Base-by-base conservation (phyloP, 2,113 vertebrate species). In the Cairina moschata region DNA sequence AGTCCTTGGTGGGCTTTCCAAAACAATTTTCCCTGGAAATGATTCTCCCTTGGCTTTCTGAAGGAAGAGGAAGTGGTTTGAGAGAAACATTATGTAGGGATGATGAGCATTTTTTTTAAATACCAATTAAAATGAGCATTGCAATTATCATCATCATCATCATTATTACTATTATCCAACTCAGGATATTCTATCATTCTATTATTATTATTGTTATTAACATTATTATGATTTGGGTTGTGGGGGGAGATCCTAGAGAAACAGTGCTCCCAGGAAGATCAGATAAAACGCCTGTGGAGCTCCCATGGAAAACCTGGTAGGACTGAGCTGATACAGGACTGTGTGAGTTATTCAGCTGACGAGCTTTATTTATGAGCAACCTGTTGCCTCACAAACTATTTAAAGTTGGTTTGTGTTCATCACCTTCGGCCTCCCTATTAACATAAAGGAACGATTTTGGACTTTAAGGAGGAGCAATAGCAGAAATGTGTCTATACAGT, bases 251-350 rank as follows among this genome's bases (percentile, higher is more conserved):
- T 31, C n/a, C 59, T 54, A 28, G 50, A 65, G 48, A 50, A 76
- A 58, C 18, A 12, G 20, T 20, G 17, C 54, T 25, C 63, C 23
- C 38, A 55, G n/a, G n/a, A 59, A 52, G 29, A 26, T 50, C 54
- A 83, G 52, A 29, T 1, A 56, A 38, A 38, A 55, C 44, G 50
- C 2, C 1, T 62, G 36, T 50, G 50, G 31, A 79, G 34, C n/a
- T 63, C 46, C 31, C 5, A 1, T 8, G 7, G 21, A 8, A 5
- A 8, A 32, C 40, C n/a, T 46, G n/a, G 67, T 8, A 2, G 4
- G 82, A 36, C 46, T 29, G 55, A 36, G 34, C 55, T 44, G 7
- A 12, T 23, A 36, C 17, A 68, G 25, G 12, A n/a, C 34, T n/a
- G 5, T 31, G 26, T 28, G 28, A 60, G 32, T 58, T 40, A 42